Conservation (phyloP, 2,888 invertebrate genomes). For the Hymenopus coronatus region DNA sequence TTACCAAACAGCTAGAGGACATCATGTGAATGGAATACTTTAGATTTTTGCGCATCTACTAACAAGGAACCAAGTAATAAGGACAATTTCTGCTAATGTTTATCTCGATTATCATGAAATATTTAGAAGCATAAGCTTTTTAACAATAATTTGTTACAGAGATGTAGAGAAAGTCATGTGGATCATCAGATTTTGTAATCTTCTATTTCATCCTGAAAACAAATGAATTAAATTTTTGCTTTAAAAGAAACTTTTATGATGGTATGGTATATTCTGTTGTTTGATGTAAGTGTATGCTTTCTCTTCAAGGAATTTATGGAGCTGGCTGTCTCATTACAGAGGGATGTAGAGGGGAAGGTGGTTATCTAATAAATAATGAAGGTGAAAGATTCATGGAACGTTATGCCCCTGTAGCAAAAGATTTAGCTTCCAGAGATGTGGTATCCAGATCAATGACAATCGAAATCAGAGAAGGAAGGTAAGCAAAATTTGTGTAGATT, state of each 20-base stretch:
- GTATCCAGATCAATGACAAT: slow-evolving; percentile 97
- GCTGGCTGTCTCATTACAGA: slow-evolving; percentile 98
- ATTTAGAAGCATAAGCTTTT: too few species aligned
- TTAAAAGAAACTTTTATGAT: background rate
- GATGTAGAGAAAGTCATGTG: too few species aligned
- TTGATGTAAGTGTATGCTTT: background rate
- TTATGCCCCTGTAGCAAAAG: slow-evolving; percentile 97
- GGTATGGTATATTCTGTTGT: background rate
- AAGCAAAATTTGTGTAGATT: slow-evolving; percentile 16
- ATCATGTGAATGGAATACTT: too few species aligned
- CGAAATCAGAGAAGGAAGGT: slow-evolving; percentile 89
- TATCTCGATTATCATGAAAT: too few species aligned
- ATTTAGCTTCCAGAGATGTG: slow-evolving; percentile 97
- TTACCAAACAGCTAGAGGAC: too few species aligned
- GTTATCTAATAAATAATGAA: slow-evolving; percentile 91
- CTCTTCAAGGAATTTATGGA: slow-evolving; percentile 81
- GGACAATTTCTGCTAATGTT: too few species aligned
- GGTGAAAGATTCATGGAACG: slow-evolving; percentile 99
- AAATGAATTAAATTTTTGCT: too few species aligned
- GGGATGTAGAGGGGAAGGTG: slow-evolving; percentile 96
- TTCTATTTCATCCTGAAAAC: too few species aligned
- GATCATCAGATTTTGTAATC: too few species aligned
- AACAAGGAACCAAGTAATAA: too few species aligned
- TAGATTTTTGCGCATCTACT: too few species aligned
- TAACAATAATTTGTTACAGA: too few species aligned